These are phyloP conservation scores for Hirundichthys speculiger DNA, from an alignment of 2,113 vertebrate species.

Conservation along the genomic window DNA sequence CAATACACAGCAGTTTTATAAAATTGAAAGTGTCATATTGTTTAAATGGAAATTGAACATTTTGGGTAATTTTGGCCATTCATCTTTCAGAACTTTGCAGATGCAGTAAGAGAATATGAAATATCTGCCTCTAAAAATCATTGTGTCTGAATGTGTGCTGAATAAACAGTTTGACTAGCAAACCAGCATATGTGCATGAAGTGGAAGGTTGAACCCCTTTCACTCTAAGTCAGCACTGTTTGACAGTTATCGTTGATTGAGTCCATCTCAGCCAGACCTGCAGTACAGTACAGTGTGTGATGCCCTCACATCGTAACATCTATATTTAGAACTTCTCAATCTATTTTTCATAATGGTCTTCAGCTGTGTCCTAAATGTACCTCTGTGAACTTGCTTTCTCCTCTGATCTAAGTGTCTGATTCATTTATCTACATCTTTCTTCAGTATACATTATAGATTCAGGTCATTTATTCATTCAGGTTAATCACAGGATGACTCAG, in stretches of 20 bases:
- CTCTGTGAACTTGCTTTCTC: conserved; percentile 20
- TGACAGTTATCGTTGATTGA: conserved; percentile 36
- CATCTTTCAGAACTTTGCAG: no score
- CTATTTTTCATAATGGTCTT: conserved; percentile 43
- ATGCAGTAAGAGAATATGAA: no score
- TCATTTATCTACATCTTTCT: conserved; percentile 22
- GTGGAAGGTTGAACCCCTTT: background rate
- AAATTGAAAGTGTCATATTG: no score
- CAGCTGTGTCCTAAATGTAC: conserved; percentile 10
- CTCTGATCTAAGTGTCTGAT: conserved; percentile 14
- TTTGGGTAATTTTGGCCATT: no score
- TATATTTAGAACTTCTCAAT: conserved; percentile 55
- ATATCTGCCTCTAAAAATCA: no score
- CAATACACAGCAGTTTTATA: no score
- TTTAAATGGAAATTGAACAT: no score
- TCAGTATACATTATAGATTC: conserved; percentile 13
- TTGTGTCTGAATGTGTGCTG: background rate
- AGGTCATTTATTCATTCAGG: conserved; percentile 2
- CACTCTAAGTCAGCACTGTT: conserved; percentile 43
- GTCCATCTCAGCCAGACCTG: conserved; percentile 10
- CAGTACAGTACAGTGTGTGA: conserved; percentile 18
- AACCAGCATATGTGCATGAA: background rate
- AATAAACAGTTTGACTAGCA: conserved; percentile 10
- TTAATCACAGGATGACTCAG: conserved; percentile 6
- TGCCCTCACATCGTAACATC: conserved; percentile 26